Base-by-base conservation (phyloP, 2,113 vertebrate genomes). In the Baryphthengus martii region DNA sequence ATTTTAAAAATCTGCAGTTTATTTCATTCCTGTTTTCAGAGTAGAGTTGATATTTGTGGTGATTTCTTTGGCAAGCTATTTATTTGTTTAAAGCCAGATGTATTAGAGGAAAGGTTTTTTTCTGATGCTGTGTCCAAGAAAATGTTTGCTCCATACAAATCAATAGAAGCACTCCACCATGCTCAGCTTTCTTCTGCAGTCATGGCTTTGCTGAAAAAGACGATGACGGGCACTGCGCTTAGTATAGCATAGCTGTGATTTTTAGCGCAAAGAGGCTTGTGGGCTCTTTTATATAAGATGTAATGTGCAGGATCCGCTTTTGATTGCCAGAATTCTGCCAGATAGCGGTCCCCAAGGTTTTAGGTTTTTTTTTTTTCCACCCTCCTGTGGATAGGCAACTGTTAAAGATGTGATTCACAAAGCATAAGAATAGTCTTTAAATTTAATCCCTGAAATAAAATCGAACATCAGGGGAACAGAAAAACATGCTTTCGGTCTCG, bases 361-460 rank as follows among this genome's bases (percentile, higher is more conserved):
- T 6, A 7, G 25, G 50, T 65, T 52, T 52, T 65, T 17, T n/a
- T 40, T 71, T 42, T 20, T 7, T 8, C 3, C 1, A 3, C 24
- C 5, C 20, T 44, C 59, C 24, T 39, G 53, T 2, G 2, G 37
- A 31, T 58, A 85, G 78, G 77, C 73, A 91, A 78, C 67, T 47
- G 74, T 87, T 88, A 84, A 52, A 92, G 73, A 65, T 84, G 75
- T 47, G 78, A 66, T 91, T 94, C 67, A 21, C 42, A 9, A 13
- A 40, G 76, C 65, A 72, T 58, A 85, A 77, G 78, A 79, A 73
- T 6, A 89, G 45, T 45, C 67, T 88, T 93, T 59, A 56, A 91
- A 63, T 78, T 66, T 80, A 89, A 90, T 95, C 65, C 62, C 61
- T 23, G 29, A 88, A 90, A 90, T 83, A 66, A 75, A 91, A 95